These are phyloP conservation scores for Clarias batrachus DNA, from an alignment of 2,113 vertebrate species.

Conservation along the genomic window DNA sequence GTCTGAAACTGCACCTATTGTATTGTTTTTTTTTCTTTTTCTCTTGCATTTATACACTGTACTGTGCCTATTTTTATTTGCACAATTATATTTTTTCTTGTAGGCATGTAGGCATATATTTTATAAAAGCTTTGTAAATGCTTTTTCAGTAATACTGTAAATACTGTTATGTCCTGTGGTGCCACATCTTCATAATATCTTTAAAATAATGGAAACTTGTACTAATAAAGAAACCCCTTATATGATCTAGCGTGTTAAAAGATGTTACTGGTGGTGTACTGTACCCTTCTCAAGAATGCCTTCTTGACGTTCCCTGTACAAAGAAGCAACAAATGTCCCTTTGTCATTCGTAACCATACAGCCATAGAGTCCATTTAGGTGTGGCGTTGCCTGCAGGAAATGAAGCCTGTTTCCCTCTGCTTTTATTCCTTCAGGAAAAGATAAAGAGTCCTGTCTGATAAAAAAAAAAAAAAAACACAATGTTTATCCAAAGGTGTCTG, in stretches of 20 bases:
- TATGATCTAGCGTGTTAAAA: neutral
- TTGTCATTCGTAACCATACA: constrained; percentile 51
- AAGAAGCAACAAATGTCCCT: constrained; percentile 16
- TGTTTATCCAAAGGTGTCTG: neutral
- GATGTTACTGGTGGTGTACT: neutral
- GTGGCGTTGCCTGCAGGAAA: constrained; percentile 1
- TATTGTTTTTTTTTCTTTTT: no score
- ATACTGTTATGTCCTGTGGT: neutral
- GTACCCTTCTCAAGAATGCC: neutral
- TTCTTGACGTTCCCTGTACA: neutral
- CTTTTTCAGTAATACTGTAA: neutral
- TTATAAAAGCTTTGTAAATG: neutral
- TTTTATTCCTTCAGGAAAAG: constrained; percentile 32
- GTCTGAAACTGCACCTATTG: no score
- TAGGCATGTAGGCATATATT: no score
- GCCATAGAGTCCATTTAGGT: constrained; percentile 56
- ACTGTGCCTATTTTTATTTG: no score
- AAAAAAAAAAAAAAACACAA: neutral
- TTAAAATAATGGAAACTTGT: neutral
- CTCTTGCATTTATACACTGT: no score
- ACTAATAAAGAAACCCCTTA: neutral
- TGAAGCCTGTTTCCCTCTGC: constrained; percentile 29
- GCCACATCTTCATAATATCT: neutral
- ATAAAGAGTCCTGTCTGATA: neutral
- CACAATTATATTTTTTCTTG: no score